A percentile compares a stretch with the other conserved stretches of the same genome.
Evolutionary conservation across 2,113 vertebrate species (phyloP).

Genomic region (Bujurquina vittata): DNA sequence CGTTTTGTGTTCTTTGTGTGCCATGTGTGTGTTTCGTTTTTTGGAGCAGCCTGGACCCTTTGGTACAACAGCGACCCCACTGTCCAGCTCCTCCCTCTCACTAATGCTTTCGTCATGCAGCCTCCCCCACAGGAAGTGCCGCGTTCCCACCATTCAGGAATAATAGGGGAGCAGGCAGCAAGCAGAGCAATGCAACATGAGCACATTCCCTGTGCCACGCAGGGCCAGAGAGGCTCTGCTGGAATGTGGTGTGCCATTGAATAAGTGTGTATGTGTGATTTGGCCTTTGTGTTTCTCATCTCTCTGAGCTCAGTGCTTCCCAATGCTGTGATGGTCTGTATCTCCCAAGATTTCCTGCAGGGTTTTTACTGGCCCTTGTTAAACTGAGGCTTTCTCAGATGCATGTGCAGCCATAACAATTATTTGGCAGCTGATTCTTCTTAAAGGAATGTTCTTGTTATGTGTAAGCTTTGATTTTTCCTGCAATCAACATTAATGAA

Average conservation of each 20-base stretch:
- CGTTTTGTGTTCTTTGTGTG: conserved; percentile 35
- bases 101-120: conserved; percentile 7
- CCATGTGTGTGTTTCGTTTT: conserved; percentile 4
- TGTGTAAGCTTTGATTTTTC: not conserved
- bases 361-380: conserved; percentile 2
- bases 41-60: conserved; percentile 9
- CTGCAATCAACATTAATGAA: not conserved
- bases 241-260: conserved; percentile 56
- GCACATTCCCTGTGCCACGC: conserved; percentile 56
- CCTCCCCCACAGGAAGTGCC: conserved; percentile 68
- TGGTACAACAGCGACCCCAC: not conserved
- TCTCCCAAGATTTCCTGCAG: not conserved
- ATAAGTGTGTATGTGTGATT: not conserved
- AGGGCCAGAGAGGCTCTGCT: conserved; percentile 30
- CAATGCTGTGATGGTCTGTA: not conserved
- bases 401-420: not conserved
- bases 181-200: conserved; percentile 40
- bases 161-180: conserved; percentile 30
- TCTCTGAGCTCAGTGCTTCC: not conserved
- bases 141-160: conserved; percentile 60
- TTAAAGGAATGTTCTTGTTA: conserved; percentile 44
- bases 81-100: conserved; percentile 20
- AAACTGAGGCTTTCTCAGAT: not conserved
- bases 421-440: conserved; percentile 9
- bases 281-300: conserved; percentile 21